Conservation (phyloP, 1,140 invertebrate genomes). For the Temnothorax curvispinosus region DNA sequence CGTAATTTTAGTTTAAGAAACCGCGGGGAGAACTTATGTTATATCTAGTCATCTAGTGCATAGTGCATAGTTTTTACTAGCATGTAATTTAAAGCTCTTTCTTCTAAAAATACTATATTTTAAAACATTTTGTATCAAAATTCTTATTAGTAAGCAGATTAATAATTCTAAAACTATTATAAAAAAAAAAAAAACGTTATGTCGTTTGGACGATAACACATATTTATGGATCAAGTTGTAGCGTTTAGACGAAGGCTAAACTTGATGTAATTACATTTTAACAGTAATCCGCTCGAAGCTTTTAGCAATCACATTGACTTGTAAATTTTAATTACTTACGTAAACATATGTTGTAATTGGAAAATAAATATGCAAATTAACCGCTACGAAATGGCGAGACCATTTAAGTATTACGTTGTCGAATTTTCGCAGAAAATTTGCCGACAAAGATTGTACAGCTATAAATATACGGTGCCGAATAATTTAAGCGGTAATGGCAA, state of each 20-base stretch:
- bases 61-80: background rate
- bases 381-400: background rate
- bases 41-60: too few relatives aligned
- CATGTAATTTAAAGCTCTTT: background rate
- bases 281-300: background rate
- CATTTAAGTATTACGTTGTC: background rate
- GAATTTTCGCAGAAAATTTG: background rate
- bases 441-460: background rate
- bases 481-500: background rate
- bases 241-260: background rate
- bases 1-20: background rate
- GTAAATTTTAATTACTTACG: slow-evolving; percentile 23
- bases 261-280: background rate
- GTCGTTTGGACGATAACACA: background rate
- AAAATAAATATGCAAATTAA: slow-evolving; percentile 1
- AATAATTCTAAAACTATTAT: background rate
- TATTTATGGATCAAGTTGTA: background rate
- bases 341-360: background rate
- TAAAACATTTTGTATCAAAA: background rate
- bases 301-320: background rate
- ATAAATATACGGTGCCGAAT: slow-evolving; percentile 14
- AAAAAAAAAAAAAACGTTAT: background rate
- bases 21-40: background rate
- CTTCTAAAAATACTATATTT: background rate
- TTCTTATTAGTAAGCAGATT: background rate